Evolutionary conservation across 2,888 invertebrate genomes (phyloP), one percentile per base, ranked within the genome.

Genomic region (Drosophila bunnanda): DNA sequence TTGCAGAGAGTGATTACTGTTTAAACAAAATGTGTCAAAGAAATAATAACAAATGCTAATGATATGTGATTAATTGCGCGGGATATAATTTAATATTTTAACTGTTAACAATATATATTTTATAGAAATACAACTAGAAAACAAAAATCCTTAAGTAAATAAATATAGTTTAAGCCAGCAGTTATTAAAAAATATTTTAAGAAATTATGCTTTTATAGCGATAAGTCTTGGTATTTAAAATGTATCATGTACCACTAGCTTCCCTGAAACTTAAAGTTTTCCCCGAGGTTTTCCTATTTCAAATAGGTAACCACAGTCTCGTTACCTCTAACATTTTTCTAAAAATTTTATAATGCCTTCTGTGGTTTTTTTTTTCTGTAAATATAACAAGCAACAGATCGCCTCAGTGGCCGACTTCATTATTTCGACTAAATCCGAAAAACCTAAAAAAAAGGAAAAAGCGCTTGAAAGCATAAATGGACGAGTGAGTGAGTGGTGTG

Each of bases 351-450:
- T 58, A 64, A 50, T 59, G 56, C 58, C 17, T 30, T 39, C 25
- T 52, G 43, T 43, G 64, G 48, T 48, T 50, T 25, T 73, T 44
- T 54, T 54, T 38, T 41, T 7, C 22, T 30, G 8, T 20, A 17
- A 55, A 22, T 55, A 52, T 44, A 67, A 67, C 76, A 52, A 81
- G 83, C 80, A 86, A 84, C 88, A 86, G 87, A 74, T 80, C 80
- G 68, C 68, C 67, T 57, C 60, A 61, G 58, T 75, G 58, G 68
- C 71, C 75, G 62, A 86, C 89, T 82, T 88, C 89, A 88, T 84
- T 84, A 88, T 75, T 74, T 75, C 52, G 71, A 28, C 53, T 50
- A 77, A 68, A 59, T 57, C 65, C 72, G 15, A 32, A 56, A 69
- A 64, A 46, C 15, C 66, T 52, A 55, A 60, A 39, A 56, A 30